These are phyloP conservation scores for Mallotus villosus DNA, from an alignment of 2,797 vertebrate species.

Conservation along the genomic window DNA sequence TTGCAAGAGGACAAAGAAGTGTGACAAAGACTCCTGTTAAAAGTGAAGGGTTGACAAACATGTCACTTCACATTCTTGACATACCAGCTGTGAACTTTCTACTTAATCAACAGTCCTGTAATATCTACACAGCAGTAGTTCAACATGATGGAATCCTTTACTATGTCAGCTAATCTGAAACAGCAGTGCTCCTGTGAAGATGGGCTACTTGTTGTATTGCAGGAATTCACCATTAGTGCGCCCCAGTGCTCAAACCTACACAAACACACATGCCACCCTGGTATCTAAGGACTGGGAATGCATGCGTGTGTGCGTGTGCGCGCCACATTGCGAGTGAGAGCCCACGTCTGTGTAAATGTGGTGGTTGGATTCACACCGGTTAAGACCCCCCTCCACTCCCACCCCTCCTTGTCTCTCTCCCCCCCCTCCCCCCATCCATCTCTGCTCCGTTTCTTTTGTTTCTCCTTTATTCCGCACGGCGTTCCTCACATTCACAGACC, in stretches of 20 bases:
- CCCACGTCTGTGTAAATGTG: conserved; percentile 30
- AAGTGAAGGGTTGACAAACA: too few relatives aligned
- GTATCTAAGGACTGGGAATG: conserved; percentile 19
- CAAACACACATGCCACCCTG: conserved; percentile 4
- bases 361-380: conserved; percentile 45
- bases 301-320: conserved; percentile 15
- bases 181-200: neutral
- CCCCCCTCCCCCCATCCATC: conserved; percentile 1
- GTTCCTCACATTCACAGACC: too few relatives aligned
- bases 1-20: too few relatives aligned
- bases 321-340: neutral
- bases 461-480: conserved; percentile 35
- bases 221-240: neutral
- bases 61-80: too few relatives aligned
- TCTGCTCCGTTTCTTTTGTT: conserved; percentile 48
- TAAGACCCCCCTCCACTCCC: conserved; percentile 18
- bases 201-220: neutral
- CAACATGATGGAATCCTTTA: neutral
- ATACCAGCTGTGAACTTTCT: conserved; percentile 10
- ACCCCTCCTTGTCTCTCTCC: conserved; percentile 21
- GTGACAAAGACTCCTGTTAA: too few relatives aligned
- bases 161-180: neutral
- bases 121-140: neutral
- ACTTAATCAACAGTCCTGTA: neutral
- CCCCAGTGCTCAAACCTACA: neutral